Evolutionary conservation across 2,797 vertebrate species (phyloP).

Genomic region (Eutrigla gurnardus): DNA sequence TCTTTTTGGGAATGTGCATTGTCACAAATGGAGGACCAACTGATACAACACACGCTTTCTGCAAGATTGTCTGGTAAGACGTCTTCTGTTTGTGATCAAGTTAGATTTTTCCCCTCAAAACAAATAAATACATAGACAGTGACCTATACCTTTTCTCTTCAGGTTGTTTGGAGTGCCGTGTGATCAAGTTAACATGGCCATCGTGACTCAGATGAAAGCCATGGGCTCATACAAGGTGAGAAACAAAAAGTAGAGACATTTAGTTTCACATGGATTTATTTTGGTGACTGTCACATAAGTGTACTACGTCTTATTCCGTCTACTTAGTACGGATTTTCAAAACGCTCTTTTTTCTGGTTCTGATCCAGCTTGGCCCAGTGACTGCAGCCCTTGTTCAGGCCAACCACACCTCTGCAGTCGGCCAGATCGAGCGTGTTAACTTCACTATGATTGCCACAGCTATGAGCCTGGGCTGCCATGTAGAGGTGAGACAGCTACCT

Average conservation of each 20-base stretch:
- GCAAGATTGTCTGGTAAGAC: slow-evolving; percentile 72
- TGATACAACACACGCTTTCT: slow-evolving; percentile 50
- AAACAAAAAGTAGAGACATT: not conserved
- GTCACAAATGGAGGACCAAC: slow-evolving; percentile 22
- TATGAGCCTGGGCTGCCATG: slow-evolving; percentile 54
- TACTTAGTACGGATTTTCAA: not conserved
- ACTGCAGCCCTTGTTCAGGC: slow-evolving; percentile 49
- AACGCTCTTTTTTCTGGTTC: slow-evolving; percentile 9
- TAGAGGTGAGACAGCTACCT: slow-evolving; percentile 42
- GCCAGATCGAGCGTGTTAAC: slow-evolving; percentile 61
- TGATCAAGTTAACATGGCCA: slow-evolving; percentile 45
- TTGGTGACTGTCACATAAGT: too few relatives aligned
- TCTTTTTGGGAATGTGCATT: slow-evolving; percentile 53
- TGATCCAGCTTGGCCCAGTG: slow-evolving; percentile 50
- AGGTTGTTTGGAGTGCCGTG: slow-evolving; percentile 69
- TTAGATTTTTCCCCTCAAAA: not conserved
- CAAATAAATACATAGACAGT: not conserved
- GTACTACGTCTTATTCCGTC: not conserved
- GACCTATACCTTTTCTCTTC: not conserved
- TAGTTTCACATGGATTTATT: not conserved
- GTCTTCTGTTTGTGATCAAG: not conserved
- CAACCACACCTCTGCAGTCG: slow-evolving; percentile 63
- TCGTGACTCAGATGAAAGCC: slow-evolving; percentile 67
- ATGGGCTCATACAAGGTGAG: slow-evolving; percentile 68
- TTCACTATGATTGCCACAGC: slow-evolving; percentile 60